phyloP scores from a whole-genome alignment of 2,888 invertebrate genomes.

The Mellilla xanthometata region DNA sequence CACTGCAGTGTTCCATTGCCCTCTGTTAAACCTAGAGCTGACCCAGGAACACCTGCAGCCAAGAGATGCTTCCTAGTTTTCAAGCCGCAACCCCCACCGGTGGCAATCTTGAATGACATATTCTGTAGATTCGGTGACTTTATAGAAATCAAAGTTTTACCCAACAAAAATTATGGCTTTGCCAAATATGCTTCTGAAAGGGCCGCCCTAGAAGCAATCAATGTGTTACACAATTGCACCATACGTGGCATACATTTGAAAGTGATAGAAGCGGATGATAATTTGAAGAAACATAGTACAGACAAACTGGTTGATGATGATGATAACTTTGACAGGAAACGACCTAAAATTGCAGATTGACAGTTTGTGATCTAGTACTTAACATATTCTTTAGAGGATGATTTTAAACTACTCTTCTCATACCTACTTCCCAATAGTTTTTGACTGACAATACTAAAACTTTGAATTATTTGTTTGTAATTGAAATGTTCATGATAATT shows the following conservation, averaged over 20 bases:
- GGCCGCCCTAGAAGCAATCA: conserved; percentile 90
- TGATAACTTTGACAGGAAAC: conserved; percentile 52
- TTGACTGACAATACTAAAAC: too few species aligned
- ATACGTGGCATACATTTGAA: conserved; percentile 91
- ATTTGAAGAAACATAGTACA: conserved; percentile 60
- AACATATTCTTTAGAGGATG: too few species aligned
- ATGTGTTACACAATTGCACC: conserved; percentile 89
- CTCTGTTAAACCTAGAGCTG: conserved; percentile 85
- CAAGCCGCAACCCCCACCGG: conserved; percentile 86
- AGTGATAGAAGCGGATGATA: conserved; percentile 94
- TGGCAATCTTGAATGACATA: conserved; percentile 89
- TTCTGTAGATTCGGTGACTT: conserved; percentile 96
- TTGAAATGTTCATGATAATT: too few species aligned
- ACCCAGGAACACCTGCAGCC: conserved; percentile 83
- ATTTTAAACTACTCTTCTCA: too few species aligned
- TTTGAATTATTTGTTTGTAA: too few species aligned
- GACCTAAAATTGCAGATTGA: conserved; percentile 45
- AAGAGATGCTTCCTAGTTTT: conserved; percentile 87
- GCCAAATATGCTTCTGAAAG: conserved; percentile 92
- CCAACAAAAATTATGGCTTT: conserved; percentile 96
- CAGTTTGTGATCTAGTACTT: not conserved
- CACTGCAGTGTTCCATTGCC: conserved; percentile 88
- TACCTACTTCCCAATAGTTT: too few species aligned
- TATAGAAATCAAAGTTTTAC: conserved; percentile 94
- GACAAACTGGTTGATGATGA: conserved; percentile 42